Percentiles rank a stretch among this genome's conserved stretches.
phyloP scores from a whole-genome alignment of 2,113 vertebrate species.

The Archilochus colubris region DNA sequence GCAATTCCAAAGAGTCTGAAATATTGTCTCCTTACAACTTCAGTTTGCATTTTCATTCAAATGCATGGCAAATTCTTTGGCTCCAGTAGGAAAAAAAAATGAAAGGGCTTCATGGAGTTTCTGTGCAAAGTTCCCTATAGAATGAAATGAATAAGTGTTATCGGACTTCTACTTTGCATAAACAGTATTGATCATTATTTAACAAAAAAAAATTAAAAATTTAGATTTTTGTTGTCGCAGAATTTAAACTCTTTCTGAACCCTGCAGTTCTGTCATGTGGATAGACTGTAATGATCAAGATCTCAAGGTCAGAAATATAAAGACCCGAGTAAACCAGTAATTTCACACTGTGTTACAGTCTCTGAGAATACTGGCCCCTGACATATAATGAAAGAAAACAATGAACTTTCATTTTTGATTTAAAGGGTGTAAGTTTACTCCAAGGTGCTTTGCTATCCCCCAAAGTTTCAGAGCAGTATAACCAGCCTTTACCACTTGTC shows the following conservation, averaged over 20 bases:
- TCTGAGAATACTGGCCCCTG: conserved; percentile 32
- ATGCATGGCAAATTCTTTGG: neutral
- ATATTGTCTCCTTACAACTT: neutral
- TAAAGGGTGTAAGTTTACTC: conserved; percentile 54
- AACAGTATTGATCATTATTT: neutral
- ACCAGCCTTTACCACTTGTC: conserved; percentile 50
- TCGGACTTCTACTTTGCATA: neutral
- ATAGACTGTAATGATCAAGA: conserved; percentile 2
- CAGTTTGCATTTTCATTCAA: neutral
- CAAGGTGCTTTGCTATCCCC: conserved; percentile 55
- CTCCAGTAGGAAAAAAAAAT: neutral
- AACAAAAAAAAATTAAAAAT: neutral
- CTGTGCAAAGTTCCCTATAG: neutral
- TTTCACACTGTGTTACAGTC: conserved; percentile 25
- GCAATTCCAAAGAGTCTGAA: neutral
- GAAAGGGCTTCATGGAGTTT: neutral
- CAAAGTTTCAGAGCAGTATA: conserved; percentile 47
- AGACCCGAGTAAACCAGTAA: conserved; percentile 10
- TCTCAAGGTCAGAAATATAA: conserved; percentile 51
- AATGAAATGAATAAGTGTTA: neutral
- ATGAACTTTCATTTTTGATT: conserved; percentile 25
- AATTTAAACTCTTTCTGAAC: neutral
- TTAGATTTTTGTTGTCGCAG: neutral
- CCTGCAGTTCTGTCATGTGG: neutral
- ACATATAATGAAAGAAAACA: conserved; percentile 34